Evolutionary conservation across 2,797 vertebrate species (phyloP).

Genomic region (Ispidina lecontei): DNA sequence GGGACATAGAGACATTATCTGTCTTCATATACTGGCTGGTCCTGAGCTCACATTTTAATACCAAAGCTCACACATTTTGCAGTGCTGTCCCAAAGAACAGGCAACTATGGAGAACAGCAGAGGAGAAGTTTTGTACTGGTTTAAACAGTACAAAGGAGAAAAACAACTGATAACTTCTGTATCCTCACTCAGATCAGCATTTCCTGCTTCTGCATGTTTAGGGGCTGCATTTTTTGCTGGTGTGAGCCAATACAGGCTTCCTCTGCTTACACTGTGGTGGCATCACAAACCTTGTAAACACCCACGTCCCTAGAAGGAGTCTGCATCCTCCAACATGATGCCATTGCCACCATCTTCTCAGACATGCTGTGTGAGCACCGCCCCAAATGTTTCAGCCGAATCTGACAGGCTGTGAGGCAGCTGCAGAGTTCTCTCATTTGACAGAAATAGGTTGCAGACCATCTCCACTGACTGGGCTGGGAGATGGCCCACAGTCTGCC

Average conservation of each 20-base stretch:
- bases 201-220: background rate
- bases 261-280: background rate
- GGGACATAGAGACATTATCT: background rate
- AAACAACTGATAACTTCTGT: rapidly evolving
- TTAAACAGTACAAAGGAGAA: background rate
- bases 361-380: background rate
- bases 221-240: background rate
- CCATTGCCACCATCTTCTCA: background rate
- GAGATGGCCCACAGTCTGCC: background rate
- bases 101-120: background rate
- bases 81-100: background rate
- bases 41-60: background rate
- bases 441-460: background rate
- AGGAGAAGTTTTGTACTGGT: background rate
- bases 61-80: background rate
- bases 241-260: background rate
- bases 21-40: background rate
- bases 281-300: background rate
- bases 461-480: background rate
- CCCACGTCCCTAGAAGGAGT: background rate
- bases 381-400: background rate
- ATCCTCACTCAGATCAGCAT: background rate
- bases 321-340: background rate
- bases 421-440: background rate
- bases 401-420: background rate